A percentile compares a stretch with the other conserved stretches of the same genome.
Evolutionary conservation across 2,113 vertebrate genomes (phyloP).

Genomic region (Glaucidium brasilianum): DNA sequence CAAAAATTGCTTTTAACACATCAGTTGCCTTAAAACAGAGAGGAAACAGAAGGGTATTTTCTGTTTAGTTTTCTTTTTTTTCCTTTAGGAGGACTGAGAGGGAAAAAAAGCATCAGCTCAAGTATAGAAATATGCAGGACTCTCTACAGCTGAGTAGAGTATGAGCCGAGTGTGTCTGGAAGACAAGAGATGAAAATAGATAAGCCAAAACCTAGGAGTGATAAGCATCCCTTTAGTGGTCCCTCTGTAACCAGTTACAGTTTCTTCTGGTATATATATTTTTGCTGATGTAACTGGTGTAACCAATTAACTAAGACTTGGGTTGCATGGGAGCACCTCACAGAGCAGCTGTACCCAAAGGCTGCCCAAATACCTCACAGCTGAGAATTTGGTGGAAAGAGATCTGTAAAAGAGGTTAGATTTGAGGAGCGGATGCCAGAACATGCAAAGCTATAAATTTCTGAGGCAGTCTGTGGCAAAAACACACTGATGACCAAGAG

Average conservation of each 20-base stretch:
- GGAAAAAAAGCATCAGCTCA: neutral
- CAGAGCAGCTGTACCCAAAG: neutral
- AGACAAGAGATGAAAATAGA: neutral
- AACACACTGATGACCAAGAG: neutral
- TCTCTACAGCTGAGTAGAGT: neutral
- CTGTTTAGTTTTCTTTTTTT: neutral
- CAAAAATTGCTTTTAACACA: neutral
- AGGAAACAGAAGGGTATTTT: neutral
- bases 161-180: neutral
- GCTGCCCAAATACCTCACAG: neutral
- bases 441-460: neutral
- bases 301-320: neutral
- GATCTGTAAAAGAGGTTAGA: neutral
- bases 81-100: neutral
- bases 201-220: neutral
- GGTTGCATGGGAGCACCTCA: neutral
- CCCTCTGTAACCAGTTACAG: neutral
- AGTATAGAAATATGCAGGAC: neutral
- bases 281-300: neutral
- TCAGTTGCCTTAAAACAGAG: neutral
- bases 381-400: neutral
- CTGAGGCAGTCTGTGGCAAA: neutral
- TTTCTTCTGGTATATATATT: neutral
- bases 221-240: neutral
- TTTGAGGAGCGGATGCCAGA: neutral